Conservation (phyloP, 1,140 invertebrate genomes). For the Anastrepha ludens region DNA sequence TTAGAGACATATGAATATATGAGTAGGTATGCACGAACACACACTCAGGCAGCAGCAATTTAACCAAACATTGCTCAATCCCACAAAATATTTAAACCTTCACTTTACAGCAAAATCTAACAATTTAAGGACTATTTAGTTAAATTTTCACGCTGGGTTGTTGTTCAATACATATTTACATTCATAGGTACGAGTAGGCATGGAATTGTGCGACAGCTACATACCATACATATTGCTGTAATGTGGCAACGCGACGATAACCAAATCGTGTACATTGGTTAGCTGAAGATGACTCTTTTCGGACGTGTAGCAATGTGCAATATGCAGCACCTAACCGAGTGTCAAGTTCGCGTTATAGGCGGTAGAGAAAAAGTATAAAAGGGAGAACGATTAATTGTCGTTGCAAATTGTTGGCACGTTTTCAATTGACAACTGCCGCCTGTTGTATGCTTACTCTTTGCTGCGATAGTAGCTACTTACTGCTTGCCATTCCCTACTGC, state of each 20-base stretch:
- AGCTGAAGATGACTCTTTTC: background rate
- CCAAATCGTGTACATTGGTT: slow-evolving; percentile 34
- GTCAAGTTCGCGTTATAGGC: background rate
- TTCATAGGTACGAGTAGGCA: background rate
- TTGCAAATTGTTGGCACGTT: slow-evolving; percentile 74
- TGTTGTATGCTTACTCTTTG: background rate
- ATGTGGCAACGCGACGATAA: background rate
- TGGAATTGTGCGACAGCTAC: background rate
- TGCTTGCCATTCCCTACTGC: background rate
- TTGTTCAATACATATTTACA: no score
- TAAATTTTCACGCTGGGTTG: no score
- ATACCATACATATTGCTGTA: background rate
- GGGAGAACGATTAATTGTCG: slow-evolving; percentile 71
- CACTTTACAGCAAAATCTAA: no score
- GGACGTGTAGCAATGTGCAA: slow-evolving; percentile 20
- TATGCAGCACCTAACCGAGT: slow-evolving; percentile 24
- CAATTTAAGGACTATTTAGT: no score
- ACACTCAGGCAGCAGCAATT: no score
- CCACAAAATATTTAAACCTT: no score
- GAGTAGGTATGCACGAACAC: no score
- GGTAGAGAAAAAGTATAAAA: background rate
- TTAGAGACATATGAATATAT: no score
- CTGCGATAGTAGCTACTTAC: slow-evolving; percentile 11
- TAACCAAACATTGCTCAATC: no score
- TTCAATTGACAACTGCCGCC: slow-evolving; percentile 71